Evolutionary conservation across 2,113 vertebrate genomes (phyloP), one percentile per base, ranked within the genome.

Genomic region (Otus sunia): DNA sequence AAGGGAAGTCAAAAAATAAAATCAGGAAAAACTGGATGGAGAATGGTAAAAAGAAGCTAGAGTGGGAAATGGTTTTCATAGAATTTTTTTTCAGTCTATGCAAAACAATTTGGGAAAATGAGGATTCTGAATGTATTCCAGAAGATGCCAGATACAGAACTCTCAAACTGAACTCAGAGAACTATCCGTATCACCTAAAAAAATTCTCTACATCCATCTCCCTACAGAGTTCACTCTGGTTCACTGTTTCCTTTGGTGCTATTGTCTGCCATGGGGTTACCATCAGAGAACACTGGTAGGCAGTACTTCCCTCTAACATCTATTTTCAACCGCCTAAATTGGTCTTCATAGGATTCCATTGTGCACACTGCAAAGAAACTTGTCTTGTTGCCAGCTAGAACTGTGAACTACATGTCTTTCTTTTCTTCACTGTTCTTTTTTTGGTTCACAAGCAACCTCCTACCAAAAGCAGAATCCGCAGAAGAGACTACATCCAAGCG

Each of bases 401-500:
- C 97, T 98, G 98, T 97, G 97, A 98, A 98, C 98, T 98, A 98
- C 94, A 79, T 85, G 96, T 98, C 97, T 98, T 97, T 98, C 98
- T 98, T 98, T 98, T 98, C 98, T 98, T 98, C 97, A 96, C 98
- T 98, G 98, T 96, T 98, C 98, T 98, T 98, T 97, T 98, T 98
- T 97, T 98, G 97, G 97, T 98, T 98, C 97, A 98, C 97, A 98
- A 97, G 98, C 98, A 98, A 98, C 98, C 98, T 98, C 98, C 98
- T 95, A 98, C 98, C 98, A 98, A 98, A 98, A 97, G 98, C 98
- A 97, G 98, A 97, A 97, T 98, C 97, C 91, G 98, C 97, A 97
- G 98, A 98, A 98, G 98, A 98, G 98, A 98, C 98, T 98, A 98
- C 97, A 98, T 98, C 98, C 98, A 98, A 98, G 98, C 92, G 93